Base-by-base conservation (phyloP, 2,797 vertebrate species). In the Diceros bicornis region DNA sequence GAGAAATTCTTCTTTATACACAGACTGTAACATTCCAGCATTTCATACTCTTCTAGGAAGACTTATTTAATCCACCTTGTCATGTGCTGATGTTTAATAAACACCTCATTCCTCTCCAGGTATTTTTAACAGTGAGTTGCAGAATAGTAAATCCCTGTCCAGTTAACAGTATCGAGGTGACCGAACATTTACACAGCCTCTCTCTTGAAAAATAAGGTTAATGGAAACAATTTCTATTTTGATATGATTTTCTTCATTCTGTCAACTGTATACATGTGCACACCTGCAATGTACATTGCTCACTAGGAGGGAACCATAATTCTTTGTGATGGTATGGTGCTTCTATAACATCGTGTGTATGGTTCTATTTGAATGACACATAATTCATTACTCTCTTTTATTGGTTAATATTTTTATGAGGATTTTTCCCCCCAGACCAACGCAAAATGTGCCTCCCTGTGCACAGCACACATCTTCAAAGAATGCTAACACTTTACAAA, bases 1-100 rank as follows among this genome's bases (percentile, higher is more conserved):
- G 62, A 88, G 95, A 98, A 91, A 96, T 91, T 97, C 96, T 97
- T 98, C 94, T 97, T 96, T 98, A 81, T 90, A 97, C 75, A 84
- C 85, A 93, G 95, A 68, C 95, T 92, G 41, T 71, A 97, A 97
- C 90, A 84, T 91, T 97, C 89, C 89, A 98, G 96, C 91, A 96
- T 99, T 98, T 98, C 96, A 95, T 23, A 9, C 86, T 96, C 98
- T 98, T 98, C 96, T 98, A 96, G 98, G 92, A 98, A 98, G 96
- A 97, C 96, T 97, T 98, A 97, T 98, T 99, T 98, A 98, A 99
- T 98, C 97, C 96, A 97, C 97, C 97, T 97, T 99, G 97, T 98
- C 98, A 98, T 98, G 97, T 98, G 97, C 97, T 98, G 98, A 98
- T 96, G 83, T 98, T 98, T 98, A 98, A 98, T 98, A 99, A 99